These are phyloP conservation scores for Melinaea marsaeus DNA, from an alignment of 2,888 invertebrate species.

Conservation along the genomic window DNA sequence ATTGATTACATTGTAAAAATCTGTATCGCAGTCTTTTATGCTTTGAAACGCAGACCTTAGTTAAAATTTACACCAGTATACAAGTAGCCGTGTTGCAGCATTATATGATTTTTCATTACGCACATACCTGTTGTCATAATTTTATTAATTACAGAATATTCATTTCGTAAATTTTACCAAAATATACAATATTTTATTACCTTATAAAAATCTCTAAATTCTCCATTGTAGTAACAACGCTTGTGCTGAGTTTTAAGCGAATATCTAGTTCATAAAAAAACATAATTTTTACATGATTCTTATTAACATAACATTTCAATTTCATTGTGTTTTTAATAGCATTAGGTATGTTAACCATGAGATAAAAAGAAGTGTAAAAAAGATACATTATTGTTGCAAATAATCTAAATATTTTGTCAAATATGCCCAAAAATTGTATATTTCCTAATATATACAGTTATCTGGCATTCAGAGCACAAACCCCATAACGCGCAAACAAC, in stretches of 20 bases:
- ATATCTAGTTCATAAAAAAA: not conserved
- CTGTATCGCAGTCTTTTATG: conserved; percentile 1
- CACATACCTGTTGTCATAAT: conserved; percentile 15
- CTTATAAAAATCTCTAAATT: not conserved
- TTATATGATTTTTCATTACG: conserved; percentile 27
- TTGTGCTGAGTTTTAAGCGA: not conserved
- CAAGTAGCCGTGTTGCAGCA: conserved; percentile 15
- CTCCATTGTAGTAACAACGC: not conserved
- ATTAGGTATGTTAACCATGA: no score
- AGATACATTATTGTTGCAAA: no score
- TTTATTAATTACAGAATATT: conserved; percentile 21
- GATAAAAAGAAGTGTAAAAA: no score
- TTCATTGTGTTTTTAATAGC: no score
- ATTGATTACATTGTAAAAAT: not conserved
- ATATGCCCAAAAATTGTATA: no score
- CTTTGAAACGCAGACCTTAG: conserved; percentile 2
- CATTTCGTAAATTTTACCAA: not conserved
- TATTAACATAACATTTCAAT: no score
- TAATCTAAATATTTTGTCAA: no score
- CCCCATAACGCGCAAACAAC: conserved; percentile 1
- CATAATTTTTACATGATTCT: no score
- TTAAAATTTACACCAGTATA: conserved; percentile 17
- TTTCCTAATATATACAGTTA: not conserved
- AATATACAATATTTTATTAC: conserved; percentile 1
- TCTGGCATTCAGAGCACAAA: not conserved